Evolutionary conservation across 2,797 vertebrate species (phyloP).

Genomic region (Serranus cabrilla): DNA sequence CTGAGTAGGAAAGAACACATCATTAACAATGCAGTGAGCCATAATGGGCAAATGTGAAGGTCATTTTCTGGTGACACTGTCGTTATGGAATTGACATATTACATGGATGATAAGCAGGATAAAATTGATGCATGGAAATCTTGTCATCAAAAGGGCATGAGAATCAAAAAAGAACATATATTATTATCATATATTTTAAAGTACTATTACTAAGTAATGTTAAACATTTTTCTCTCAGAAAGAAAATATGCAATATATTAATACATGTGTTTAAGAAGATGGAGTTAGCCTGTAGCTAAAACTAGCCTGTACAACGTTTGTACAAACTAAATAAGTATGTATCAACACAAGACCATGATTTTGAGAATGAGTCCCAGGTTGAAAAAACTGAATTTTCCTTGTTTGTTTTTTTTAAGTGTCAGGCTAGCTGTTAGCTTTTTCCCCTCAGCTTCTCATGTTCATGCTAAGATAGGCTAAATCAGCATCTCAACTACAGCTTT

Average conservation of each 20-base stretch:
- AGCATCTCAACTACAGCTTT: neutral
- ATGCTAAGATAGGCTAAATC: neutral
- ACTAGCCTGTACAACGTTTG: no score
- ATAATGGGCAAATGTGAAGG: slow-evolving; percentile 42
- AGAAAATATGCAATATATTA: no score
- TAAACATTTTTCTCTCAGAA: no score
- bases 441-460: neutral
- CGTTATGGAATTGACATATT: slow-evolving; percentile 24
- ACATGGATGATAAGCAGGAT: neutral
- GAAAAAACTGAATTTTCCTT: neutral
- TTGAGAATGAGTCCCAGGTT: neutral
- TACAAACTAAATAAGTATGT: no score
- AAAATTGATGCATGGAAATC: slow-evolving; percentile 6
- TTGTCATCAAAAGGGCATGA: neutral
- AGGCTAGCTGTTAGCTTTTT: neutral
- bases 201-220: no score
- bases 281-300: neutral
- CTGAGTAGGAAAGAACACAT: slow-evolving; percentile 25
- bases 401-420: neutral
- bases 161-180: no score
- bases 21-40: slow-evolving; percentile 52
- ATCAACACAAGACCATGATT: no score
- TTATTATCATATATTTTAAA: no score
- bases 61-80: slow-evolving; percentile 40
- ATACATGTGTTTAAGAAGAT: neutral